These are phyloP conservation scores for Gobiocypris rarus DNA, from an alignment of 2,113 vertebrate genomes.

Conservation along the genomic window DNA sequence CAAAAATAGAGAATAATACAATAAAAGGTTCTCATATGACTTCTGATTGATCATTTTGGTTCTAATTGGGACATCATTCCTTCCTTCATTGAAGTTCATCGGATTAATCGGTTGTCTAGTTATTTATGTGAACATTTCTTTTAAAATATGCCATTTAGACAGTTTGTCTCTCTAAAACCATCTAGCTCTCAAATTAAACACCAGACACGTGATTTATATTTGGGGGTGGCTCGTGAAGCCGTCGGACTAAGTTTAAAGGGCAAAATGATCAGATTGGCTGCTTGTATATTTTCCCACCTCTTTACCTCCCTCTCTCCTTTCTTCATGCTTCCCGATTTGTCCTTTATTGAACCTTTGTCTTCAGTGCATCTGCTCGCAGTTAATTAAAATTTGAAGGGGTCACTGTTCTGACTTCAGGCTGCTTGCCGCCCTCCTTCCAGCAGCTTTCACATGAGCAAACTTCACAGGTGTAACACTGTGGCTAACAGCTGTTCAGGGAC, in stretches of 20 bases:
- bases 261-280: conserved; percentile 40
- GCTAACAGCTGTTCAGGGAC: conserved; percentile 65
- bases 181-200: not conserved
- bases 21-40: not conserved
- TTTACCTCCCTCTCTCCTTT: conserved; percentile 55
- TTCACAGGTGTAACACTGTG: conserved; percentile 69
- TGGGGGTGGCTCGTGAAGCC: conserved; percentile 12
- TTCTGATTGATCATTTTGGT: not conserved
- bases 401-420: conserved; percentile 63
- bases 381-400: conserved; percentile 59
- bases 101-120: conserved; percentile 9
- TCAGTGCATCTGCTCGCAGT: conserved; percentile 64
- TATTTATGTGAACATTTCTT: not conserved
- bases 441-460: conserved; percentile 69
- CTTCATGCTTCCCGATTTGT: conserved; percentile 63
- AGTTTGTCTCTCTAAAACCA: not conserved
- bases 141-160: not conserved
- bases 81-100: not conserved
- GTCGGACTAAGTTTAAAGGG: conserved; percentile 45
- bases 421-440: conserved; percentile 66
- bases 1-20: not conserved
- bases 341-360: conserved; percentile 66
- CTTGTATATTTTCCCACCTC: conserved; percentile 40
- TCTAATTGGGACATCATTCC: not conserved
- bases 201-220: not conserved